Percentiles rank a stretch among this genome's conserved stretches.
Conservation (phyloP, 2,888 invertebrate species). For the Mythimna impura region DNA sequence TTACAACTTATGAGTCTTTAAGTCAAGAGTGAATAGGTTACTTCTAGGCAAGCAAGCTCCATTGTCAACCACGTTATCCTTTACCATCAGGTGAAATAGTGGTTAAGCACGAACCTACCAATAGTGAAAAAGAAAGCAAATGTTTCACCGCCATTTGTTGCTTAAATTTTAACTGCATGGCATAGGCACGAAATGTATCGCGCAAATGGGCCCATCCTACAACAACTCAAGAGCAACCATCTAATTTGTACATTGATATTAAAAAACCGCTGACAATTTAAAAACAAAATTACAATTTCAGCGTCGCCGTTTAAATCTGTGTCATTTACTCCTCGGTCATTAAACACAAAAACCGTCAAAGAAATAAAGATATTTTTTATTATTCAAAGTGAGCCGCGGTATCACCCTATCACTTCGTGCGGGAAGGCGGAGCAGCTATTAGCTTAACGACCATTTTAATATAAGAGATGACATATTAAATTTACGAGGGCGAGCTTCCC, state of each 20-base stretch:
- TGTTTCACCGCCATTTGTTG: neutral
- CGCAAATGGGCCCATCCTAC: neutral
- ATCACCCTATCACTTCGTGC: conserved; percentile 83
- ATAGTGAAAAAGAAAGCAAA: neutral
- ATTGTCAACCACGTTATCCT: no score
- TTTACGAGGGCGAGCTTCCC: conserved; percentile 87
- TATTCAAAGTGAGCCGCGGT: conserved; percentile 78
- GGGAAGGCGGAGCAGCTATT: conserved; percentile 86
- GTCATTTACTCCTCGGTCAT: conserved; percentile 66
- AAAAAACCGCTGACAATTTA: conserved; percentile 58
- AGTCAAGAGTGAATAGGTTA: no score
- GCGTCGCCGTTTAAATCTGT: conserved; percentile 64
- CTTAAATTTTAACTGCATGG: neutral
- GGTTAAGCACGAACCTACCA: no score
- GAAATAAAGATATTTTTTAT: conserved; percentile 75
- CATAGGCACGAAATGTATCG: neutral
- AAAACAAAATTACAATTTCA: conserved; percentile 62
- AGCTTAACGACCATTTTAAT: conserved; percentile 90
- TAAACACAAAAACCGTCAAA: conserved; percentile 66
- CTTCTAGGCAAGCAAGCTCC: no score
- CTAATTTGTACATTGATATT: conserved; percentile 48
- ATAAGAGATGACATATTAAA: conserved; percentile 90
- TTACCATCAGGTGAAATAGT: no score
- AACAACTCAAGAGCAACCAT: neutral
- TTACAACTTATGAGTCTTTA: no score